Base-by-base conservation (phyloP, 37 sponge, comb jelly and placozoan species). In the Haliclona indistincta region DNA sequence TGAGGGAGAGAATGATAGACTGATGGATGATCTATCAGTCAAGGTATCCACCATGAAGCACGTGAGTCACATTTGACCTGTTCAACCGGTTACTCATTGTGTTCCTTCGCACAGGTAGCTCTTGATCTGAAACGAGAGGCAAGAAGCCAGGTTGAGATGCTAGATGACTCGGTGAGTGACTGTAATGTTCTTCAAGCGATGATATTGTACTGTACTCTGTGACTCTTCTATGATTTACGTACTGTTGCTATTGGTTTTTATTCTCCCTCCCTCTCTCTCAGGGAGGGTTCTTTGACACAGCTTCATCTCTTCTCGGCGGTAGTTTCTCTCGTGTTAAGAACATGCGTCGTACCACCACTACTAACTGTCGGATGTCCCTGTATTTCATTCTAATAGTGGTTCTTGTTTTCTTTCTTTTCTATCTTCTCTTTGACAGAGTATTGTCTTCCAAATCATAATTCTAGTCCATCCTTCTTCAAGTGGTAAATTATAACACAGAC, bases 1-100 rank as follows among this genome's bases (percentile, higher is more conserved):
- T 43, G 92, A 86, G 76, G 72, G 49, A 56, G 87, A 90, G 68
- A 90, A 85, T 60, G 82, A 90, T 63, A 51, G 81, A 43, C 36
- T 55, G 39, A 37, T 80, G 15, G 68, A 81, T 6, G 74, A 53
- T 20, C 70, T 90, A 23, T 69, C 86, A 11, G 34, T 11, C 7
- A 90, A 90, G 51, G 78, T 85, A 4, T 37, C 81, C 38, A 76
- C 91, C 6, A 61, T 90, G 0, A 85, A 80, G 37, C 80, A 84
- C 35, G 91, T 90, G 26, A 81, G 91, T 72, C 4, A 15, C 32
- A 23, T 61, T 28, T 61, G 15, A 45, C 23, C 5, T 45, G 7
- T 70, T 10, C 28, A 49, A 70, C 25, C 6, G 25, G 43, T 43
- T 70, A 20, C 23, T 20, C 7, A 36, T 23, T 63, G 55, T 74